Evolutionary conservation across 2,797 vertebrate genomes (phyloP).

Genomic region (Tolypeutes matacus): DNA sequence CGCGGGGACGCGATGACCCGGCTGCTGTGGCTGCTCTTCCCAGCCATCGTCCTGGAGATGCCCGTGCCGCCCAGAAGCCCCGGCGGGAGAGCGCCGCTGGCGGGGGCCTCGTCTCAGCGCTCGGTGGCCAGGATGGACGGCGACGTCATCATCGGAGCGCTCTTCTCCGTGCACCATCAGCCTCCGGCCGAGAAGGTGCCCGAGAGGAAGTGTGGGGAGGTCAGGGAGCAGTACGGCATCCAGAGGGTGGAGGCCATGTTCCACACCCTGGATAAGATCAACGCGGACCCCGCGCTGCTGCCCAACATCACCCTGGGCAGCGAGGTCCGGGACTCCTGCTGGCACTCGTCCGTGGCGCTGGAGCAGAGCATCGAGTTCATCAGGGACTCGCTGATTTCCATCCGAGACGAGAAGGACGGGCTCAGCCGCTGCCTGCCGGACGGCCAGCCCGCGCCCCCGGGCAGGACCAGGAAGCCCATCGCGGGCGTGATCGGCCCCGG

Average conservation of each 20-base stretch:
- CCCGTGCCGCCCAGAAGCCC: slow-evolving; percentile 88
- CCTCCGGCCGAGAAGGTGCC: slow-evolving; percentile 97
- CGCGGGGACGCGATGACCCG: slow-evolving; percentile 91
- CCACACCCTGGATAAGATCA: slow-evolving; percentile 98
- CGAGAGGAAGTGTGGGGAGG: slow-evolving; percentile 97
- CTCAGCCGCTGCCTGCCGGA: slow-evolving; percentile 95
- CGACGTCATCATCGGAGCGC: slow-evolving; percentile 98
- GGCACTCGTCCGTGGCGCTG: slow-evolving; percentile 98
- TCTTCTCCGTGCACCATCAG: slow-evolving; percentile 99
- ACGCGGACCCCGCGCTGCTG: slow-evolving; percentile 93
- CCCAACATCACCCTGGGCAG: slow-evolving; percentile 98
- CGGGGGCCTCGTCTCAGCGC: slow-evolving; percentile 91
- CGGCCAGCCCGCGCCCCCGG: slow-evolving; percentile 90
- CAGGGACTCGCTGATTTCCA: slow-evolving; percentile 98
- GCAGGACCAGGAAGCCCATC: slow-evolving; percentile 96
- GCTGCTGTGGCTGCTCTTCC: slow-evolving; percentile 89
- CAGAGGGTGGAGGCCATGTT: slow-evolving; percentile 99
- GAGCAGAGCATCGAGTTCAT: slow-evolving; percentile 99
- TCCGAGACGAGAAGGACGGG: slow-evolving; percentile 96
- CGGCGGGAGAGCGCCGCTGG: slow-evolving; percentile 89
- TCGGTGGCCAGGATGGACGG: slow-evolving; percentile 98
- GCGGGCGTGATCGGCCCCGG: slow-evolving; percentile 98
- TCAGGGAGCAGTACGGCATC: slow-evolving; percentile 99
- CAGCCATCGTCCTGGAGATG: slow-evolving; percentile 89
- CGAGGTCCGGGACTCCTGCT: slow-evolving; percentile 99